phyloP scores from a whole-genome alignment of 2,888 invertebrate species.

The Zygogramma bicolorata region DNA sequence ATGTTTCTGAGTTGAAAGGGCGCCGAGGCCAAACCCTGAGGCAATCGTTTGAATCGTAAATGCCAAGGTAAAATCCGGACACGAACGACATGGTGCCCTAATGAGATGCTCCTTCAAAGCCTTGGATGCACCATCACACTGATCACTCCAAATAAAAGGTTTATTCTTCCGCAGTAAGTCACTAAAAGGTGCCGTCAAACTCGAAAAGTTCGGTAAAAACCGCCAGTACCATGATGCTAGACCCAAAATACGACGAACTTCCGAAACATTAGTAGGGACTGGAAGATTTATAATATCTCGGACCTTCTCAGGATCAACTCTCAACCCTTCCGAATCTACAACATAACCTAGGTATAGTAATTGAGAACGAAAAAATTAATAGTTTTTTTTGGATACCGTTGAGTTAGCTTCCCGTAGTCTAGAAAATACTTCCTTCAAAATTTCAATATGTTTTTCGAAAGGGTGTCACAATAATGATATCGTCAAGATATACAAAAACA shows the following conservation, averaged over 20 bases:
- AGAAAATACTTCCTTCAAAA: slow-evolving; percentile 40
- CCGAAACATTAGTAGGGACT: slow-evolving; percentile 12
- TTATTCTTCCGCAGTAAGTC: background rate
- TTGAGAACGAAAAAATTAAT: slow-evolving; percentile 28
- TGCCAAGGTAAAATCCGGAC: background rate
- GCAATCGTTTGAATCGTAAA: slow-evolving; percentile 5
- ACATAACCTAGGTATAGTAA: slow-evolving; percentile 33
- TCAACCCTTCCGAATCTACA: slow-evolving; percentile 24
- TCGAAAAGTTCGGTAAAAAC: slow-evolving; percentile 19
- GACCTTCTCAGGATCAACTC: slow-evolving; percentile 27
- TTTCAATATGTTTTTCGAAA: slow-evolving; percentile 40
- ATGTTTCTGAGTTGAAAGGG: background rate
- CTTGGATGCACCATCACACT: background rate
- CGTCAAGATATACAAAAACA: slow-evolving; percentile 50
- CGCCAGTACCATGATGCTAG: slow-evolving; percentile 23
- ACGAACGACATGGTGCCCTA: background rate
- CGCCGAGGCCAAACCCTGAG: background rate
- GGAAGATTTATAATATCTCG: slow-evolving; percentile 21
- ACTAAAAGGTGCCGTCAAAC: background rate
- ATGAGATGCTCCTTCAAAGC: background rate
- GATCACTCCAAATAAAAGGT: background rate
- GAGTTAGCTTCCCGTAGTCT: slow-evolving; percentile 38
- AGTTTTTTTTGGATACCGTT: slow-evolving; percentile 43
- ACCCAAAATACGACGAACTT: slow-evolving; percentile 23
- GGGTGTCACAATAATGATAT: slow-evolving; percentile 45